These are phyloP conservation scores for Artibeus jamaicensis DNA, from an alignment of 2,797 vertebrate species.

Conservation along the genomic window DNA sequence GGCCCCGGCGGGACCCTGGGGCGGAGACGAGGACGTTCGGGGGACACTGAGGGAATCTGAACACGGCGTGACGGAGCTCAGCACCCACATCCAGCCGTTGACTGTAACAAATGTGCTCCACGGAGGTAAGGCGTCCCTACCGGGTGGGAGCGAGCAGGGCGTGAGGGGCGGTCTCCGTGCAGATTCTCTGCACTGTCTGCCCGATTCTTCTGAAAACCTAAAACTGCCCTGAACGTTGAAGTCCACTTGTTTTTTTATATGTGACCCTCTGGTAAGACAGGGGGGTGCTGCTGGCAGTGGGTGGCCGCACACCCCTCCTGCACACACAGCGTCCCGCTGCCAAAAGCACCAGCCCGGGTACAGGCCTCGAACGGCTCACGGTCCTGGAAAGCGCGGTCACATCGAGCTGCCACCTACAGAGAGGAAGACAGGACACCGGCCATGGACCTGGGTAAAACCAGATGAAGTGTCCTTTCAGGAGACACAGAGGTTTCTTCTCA, in stretches of 20 bases:
- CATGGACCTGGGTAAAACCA: not conserved
- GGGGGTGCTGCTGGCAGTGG: accelerated
- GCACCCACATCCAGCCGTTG: not conserved
- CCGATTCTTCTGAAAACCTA: not conserved
- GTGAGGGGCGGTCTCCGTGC: no score
- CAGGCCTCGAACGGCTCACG: not conserved
- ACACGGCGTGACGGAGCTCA: not conserved
- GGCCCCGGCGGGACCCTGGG: not conserved
- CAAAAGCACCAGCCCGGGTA: not conserved
- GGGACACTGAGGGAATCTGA: not conserved
- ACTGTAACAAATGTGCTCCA: not conserved
- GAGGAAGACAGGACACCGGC: not conserved
- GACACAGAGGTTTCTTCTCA: not conserved
- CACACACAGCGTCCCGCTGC: accelerated
- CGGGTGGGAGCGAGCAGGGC: not conserved
- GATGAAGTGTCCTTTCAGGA: not conserved
- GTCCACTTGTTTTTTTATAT: not conserved
- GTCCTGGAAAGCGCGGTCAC: accelerated
- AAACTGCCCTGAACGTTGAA: not conserved
- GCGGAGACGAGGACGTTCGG: not conserved
- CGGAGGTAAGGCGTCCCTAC: not conserved
- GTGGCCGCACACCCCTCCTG: not conserved
- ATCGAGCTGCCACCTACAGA: accelerated
- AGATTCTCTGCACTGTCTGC: not conserved
- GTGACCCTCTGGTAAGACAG: not conserved